Evolutionary conservation across 2,113 vertebrate species (phyloP), one percentile per base, ranked within the genome.

Genomic region (Eurystomus gularis): DNA sequence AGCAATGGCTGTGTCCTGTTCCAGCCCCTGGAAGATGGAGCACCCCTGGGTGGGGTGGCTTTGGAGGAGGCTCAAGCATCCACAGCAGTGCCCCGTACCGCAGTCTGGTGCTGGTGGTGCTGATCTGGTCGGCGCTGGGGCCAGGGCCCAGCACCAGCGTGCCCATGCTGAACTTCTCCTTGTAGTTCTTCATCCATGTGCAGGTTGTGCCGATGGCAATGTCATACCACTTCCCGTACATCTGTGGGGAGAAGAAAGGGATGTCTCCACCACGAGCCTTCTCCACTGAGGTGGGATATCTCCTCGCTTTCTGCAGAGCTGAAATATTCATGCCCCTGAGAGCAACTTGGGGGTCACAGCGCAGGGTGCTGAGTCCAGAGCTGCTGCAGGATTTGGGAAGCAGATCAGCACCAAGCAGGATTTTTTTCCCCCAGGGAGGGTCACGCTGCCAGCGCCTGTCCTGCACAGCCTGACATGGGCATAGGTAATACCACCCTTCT

Each of bases 191-290:
- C 87, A 98, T 75, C 96, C 98, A 97, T 0, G 86, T 95, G 88
- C 98, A 99, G 19, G 98, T 98, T 0, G 98, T 98, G 9, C 98
- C 99, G 0, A 98, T n/a, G 2, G 98, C 99, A 2, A 99, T 17
- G 9, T 98, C 98, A 4, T 98, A 98, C 99, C 99, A 99, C 35
- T 98, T 99, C 42, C 99, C 99, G 0, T 97, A 98, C 42, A 98
- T 95, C 98, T 98, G 95, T 4, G 6, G 76, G 86, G 62, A 75
- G 42, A 81, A 73, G 46, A 87, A 35, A 65, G 40, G 46, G 24
- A 55, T 0, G 0, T 48, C 17, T 84, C 42, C 6, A 11, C 29
- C 42, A 10, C 0, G 0, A 49, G 17, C 23, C 24, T 44, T 55
- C 44, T 78, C 49, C 21, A 18, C 31, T 1, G 1, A 48, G 21